phyloP scores from a whole-genome alignment of 2,888 invertebrate genomes.

The Buathra laborator region DNA sequence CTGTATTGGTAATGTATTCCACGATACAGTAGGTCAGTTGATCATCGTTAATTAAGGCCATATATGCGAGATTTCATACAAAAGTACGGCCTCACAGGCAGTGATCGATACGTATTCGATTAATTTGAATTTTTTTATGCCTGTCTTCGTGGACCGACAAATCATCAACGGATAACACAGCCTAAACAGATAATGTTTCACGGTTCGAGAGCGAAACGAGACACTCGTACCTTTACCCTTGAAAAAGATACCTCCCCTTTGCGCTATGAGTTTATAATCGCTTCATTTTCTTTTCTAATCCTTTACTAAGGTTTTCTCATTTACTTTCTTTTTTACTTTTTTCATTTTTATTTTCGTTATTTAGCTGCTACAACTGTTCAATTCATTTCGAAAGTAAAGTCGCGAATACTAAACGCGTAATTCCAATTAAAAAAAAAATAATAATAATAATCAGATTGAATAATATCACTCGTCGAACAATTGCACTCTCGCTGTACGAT shows the following conservation, averaged over 20 bases:
- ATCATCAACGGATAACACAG: slow-evolving; percentile 78
- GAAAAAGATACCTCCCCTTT: neutral
- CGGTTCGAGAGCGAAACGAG: slow-evolving; percentile 78
- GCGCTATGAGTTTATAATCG: neutral
- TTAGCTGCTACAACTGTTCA: slow-evolving; percentile 13
- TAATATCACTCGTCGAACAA: slow-evolving; percentile 18
- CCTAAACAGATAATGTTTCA: slow-evolving; percentile 83
- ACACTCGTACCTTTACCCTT: neutral
- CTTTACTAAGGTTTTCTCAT: neutral
- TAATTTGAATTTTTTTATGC: slow-evolving; percentile 75
- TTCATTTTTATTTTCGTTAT: slow-evolving; percentile 17
- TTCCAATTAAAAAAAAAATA: neutral
- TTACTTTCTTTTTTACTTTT: neutral
- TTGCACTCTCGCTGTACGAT: slow-evolving; percentile 25
- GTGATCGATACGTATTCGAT: slow-evolving; percentile 74
- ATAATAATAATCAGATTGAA: neutral
- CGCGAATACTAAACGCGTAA: neutral
- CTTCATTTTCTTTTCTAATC: neutral
- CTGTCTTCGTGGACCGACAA: slow-evolving; percentile 70
- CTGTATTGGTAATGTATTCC: neutral
- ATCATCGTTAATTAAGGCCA: slow-evolving; percentile 78
- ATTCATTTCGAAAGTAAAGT: neutral
- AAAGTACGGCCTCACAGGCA: slow-evolving; percentile 74
- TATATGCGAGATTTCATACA: slow-evolving; percentile 77
- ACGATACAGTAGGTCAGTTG: slow-evolving; percentile 1